These are phyloP conservation scores for Heliopora coerulea DNA, from an alignment of 92 coral and sea anemone genomes.

Conservation along the genomic window DNA sequence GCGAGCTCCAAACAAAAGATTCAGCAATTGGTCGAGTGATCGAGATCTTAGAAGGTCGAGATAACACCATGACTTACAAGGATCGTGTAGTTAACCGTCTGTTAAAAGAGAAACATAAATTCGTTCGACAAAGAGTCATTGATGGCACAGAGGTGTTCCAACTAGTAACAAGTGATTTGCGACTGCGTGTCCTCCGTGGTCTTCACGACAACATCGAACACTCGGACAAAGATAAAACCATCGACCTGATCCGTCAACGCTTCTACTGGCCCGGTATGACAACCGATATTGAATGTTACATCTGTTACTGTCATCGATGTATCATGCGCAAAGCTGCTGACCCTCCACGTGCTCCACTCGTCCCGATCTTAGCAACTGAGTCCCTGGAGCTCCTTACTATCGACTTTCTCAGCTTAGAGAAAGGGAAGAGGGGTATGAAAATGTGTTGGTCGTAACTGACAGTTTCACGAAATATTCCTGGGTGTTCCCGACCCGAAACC, in stretches of 20 bases:
- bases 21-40: constrained; percentile 37
- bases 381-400: constrained; percentile 46
- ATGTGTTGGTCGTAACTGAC: constrained; percentile 48
- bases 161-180: constrained; percentile 31
- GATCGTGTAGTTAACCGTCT: neutral
- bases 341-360: constrained; percentile 42
- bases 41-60: constrained; percentile 9
- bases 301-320: constrained; percentile 30
- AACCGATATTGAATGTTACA: constrained; percentile 14
- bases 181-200: constrained; percentile 24
- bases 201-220: constrained; percentile 41
- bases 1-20: constrained; percentile 17
- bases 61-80: neutral
- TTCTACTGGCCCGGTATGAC: no score
- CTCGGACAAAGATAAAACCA: no score
- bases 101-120: neutral
- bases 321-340: constrained; percentile 42
- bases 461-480: constrained; percentile 53
- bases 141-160: constrained; percentile 30
- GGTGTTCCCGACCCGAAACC: constrained; percentile 56
- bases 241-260: no score
- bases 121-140: constrained; percentile 24
- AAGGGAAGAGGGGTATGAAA: constrained; percentile 50
- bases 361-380: constrained; percentile 34
- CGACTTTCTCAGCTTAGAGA: constrained; percentile 51